Evolutionary conservation across 2,888 invertebrate species (phyloP).

Genomic region (Gisinianus flammeolus): DNA sequence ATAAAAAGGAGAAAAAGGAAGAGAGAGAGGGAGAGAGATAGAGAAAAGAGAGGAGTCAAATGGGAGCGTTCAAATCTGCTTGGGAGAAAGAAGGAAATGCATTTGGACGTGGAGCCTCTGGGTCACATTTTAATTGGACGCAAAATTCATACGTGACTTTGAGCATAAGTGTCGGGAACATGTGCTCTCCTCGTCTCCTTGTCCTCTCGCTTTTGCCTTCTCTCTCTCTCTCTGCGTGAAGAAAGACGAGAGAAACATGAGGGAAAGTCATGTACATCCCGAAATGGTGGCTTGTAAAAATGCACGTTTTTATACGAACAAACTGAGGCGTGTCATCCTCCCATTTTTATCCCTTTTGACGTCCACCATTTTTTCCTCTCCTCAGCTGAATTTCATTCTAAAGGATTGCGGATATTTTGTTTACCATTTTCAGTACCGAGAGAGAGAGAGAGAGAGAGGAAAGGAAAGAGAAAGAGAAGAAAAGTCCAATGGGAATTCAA

Average conservation of each 20-base stretch:
- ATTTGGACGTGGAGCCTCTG: not conserved
- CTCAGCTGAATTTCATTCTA: not conserved
- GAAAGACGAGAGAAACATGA: not conserved
- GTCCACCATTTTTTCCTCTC: conserved; percentile 1
- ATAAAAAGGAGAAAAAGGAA: conserved; percentile 10
- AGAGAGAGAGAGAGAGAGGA: too few species aligned
- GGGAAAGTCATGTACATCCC: not conserved
- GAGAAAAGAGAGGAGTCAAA: not conserved
- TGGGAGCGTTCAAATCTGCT: too few species aligned
- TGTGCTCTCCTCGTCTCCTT: conserved; percentile 4
- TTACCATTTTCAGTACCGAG: not conserved
- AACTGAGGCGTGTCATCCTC: not conserved
- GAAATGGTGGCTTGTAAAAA: conserved; percentile 17
- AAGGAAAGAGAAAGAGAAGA: not conserved
- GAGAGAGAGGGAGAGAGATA: not conserved
- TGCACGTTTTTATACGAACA: not conserved
- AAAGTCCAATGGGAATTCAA: not conserved
- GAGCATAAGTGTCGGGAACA: conserved; percentile 25
- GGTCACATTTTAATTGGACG: conserved; percentile 40
- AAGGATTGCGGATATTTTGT: not conserved
- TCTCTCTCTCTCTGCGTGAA: not conserved
- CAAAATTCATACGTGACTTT: conserved; percentile 42
- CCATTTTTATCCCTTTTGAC: not conserved
- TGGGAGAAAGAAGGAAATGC: too few species aligned
- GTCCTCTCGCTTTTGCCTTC: not conserved